phyloP scores from a whole-genome alignment of 2,113 vertebrate species.

The Hypomesus transpacificus region DNA sequence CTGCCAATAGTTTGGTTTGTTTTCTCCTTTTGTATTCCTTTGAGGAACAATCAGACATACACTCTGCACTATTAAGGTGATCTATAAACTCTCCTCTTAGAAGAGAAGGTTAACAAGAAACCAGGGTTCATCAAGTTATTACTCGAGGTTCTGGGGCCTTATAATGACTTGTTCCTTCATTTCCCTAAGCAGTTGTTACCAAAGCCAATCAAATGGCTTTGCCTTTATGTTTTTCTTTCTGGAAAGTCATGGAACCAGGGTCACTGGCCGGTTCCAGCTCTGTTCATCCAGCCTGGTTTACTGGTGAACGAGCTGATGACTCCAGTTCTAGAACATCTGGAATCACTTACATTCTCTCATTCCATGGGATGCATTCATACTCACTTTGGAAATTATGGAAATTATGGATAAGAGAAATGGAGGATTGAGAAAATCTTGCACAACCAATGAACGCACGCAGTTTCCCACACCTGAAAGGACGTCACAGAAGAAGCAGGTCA shows the following conservation, averaged over 20 bases:
- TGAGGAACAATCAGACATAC: not conserved
- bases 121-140: not conserved
- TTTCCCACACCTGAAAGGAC: too few species aligned
- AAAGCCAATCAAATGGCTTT: not conserved
- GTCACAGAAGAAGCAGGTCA: too few species aligned
- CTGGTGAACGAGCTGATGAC: constrained; percentile 1
- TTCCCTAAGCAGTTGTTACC: constrained; percentile 23
- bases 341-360: constrained; percentile 5
- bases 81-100: not conserved
- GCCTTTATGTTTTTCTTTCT: constrained; percentile 1
- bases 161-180: not conserved
- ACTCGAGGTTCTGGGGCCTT: not conserved
- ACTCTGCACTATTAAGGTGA: not conserved
- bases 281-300: constrained; percentile 4
- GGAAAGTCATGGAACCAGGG: constrained; percentile 15
- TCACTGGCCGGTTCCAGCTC: constrained; percentile 15
- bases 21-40: not conserved
- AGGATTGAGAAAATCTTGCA: too few species aligned
- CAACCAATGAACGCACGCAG: too few species aligned
- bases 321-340: constrained; percentile 5
- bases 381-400: not conserved
- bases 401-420: not conserved
- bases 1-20: too few species aligned
- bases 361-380: not conserved
- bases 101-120: constrained; percentile 6